These are phyloP conservation scores for Enteromius unitaeniatus DNA, from an alignment of 2,797 vertebrate genomes.

Conservation along the genomic window DNA sequence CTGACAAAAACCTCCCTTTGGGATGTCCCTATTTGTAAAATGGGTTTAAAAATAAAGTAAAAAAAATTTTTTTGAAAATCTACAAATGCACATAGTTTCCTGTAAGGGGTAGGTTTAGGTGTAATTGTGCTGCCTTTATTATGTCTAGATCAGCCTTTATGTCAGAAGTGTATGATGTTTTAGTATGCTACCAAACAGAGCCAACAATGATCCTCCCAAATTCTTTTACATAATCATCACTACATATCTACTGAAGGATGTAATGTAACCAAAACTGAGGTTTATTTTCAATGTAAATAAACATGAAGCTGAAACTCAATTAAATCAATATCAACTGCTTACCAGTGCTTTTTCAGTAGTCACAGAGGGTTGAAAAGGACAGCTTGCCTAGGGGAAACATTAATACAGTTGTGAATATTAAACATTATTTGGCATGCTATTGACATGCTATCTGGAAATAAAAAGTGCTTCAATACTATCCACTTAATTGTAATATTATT, in stretches of 20 bases:
- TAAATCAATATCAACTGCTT: conserved; percentile 48
- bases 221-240: neutral
- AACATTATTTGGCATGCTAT: neutral
- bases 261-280: neutral
- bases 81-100: too few species aligned
- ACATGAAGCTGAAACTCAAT: neutral
- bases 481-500: neutral
- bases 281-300: neutral
- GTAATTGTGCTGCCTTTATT: neutral
- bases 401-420: neutral
- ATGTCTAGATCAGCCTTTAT: neutral
- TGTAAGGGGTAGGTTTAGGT: too few species aligned
- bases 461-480: neutral
- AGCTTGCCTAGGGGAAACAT: conserved; percentile 67
- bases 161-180: neutral
- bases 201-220: neutral
- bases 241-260: neutral
- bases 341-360: conserved; percentile 60
- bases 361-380: conserved; percentile 60
- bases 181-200: neutral
- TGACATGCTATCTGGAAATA: neutral
- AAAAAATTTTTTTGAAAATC: too few species aligned
- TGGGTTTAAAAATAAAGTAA: too few species aligned
- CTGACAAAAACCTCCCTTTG: too few species aligned
- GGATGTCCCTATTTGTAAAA: too few species aligned